Conservation (phyloP, 1,140 invertebrate species). For the Plodia interpunctella region DNA sequence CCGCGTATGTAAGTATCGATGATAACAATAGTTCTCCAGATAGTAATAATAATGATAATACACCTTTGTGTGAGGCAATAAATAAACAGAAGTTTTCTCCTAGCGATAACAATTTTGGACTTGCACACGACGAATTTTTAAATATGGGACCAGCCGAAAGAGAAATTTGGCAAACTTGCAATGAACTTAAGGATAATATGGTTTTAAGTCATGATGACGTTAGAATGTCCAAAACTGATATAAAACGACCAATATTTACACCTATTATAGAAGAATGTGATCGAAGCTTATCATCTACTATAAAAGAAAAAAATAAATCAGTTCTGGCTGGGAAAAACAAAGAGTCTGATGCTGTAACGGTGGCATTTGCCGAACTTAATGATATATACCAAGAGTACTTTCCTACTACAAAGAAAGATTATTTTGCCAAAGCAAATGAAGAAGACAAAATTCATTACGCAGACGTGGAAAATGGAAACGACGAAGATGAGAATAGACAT, state of each 20-base stretch:
- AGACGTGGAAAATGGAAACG: constrained; percentile 30
- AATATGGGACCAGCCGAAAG: constrained; percentile 63
- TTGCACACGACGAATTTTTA: constrained; percentile 27
- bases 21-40: constrained; percentile 65
- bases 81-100: constrained; percentile 48
- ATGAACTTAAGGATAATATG: constrained; percentile 33
- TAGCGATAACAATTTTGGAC: constrained; percentile 30
- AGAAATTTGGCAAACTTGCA: constrained; percentile 61
- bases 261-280: constrained; percentile 68
- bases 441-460: constrained; percentile 30
- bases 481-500: constrained; percentile 37
- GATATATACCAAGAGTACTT: constrained; percentile 58
- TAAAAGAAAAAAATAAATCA: constrained; percentile 34
- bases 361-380: constrained; percentile 66
- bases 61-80: constrained; percentile 26
- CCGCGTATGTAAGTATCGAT: constrained; percentile 75
- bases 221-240: constrained; percentile 41
- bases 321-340: constrained; percentile 20
- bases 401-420: constrained; percentile 38
- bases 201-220: constrained; percentile 29
- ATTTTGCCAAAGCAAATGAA: constrained; percentile 25
- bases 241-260: constrained; percentile 48
- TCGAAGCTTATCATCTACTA: constrained; percentile 39
- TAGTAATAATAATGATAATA: constrained; percentile 53
- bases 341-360: constrained; percentile 53